Percentiles rank a stretch among this genome's conserved stretches.
Evolutionary conservation across 2,113 vertebrate species (phyloP).

Genomic region (Jacana jacana): DNA sequence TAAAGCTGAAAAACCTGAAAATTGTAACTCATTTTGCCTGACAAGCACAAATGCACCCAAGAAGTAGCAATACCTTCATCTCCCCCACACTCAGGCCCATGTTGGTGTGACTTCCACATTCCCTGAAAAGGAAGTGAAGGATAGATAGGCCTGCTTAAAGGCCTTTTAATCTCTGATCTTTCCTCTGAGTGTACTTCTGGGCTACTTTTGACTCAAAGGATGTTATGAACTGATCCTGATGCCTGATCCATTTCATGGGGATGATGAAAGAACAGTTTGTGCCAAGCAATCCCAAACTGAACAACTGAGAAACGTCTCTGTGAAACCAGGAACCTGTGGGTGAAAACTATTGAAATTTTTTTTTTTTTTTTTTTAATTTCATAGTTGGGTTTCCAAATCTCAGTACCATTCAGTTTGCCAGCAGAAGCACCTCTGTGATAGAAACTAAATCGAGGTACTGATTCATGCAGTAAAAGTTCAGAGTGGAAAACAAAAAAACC

Average conservation of each 20-base stretch:
- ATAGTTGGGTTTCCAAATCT: neutral
- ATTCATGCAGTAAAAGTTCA: neutral
- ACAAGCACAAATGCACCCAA: rapidly evolving
- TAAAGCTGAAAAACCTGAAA: neutral
- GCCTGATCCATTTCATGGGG: neutral
- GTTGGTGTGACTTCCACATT: neutral
- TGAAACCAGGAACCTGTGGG: neutral
- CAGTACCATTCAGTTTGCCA: neutral
- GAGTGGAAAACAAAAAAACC: neutral
- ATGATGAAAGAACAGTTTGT: neutral
- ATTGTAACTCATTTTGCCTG: neutral
- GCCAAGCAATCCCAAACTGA: neutral
- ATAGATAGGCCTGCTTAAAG: neutral
- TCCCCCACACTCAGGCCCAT: neutral
- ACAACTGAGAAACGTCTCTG: neutral
- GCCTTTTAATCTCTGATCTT: neutral
- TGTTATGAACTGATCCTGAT: neutral
- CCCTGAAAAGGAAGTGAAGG: neutral
- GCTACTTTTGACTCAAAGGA: neutral
- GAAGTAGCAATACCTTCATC: neutral
- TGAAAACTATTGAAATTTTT: neutral
- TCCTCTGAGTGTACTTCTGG: neutral
- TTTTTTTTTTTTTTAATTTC: neutral
- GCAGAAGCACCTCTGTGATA: neutral
- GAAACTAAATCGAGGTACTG: neutral